A percentile compares a stretch with the other conserved stretches of the same genome.
Evolutionary conservation across 2,797 vertebrate genomes (phyloP).

Genomic region (Lacerta agilis): DNA sequence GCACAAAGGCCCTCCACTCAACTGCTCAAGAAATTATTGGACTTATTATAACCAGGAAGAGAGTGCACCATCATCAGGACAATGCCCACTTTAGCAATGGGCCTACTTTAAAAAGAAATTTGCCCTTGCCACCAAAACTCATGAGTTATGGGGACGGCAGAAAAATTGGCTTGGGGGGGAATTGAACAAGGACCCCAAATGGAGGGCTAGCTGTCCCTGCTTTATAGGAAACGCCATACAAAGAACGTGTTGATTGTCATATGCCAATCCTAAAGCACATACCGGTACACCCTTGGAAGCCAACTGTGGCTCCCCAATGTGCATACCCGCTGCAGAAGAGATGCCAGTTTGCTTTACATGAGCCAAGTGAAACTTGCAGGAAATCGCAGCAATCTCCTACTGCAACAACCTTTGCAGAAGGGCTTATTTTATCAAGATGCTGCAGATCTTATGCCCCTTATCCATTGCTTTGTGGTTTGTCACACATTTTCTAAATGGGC

Average conservation of each 20-base stretch:
- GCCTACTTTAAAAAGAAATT: no score
- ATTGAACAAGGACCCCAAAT: no score
- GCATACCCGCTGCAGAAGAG: not conserved
- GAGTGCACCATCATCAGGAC: no score
- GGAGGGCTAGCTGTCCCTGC: no score
- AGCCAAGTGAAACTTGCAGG: not conserved
- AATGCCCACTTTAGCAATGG: no score
- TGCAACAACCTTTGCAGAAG: not conserved
- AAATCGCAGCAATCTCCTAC: not conserved
- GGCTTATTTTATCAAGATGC: not conserved
- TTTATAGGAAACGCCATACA: not conserved
- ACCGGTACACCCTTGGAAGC: not conserved
- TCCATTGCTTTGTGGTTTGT: slow-evolving; percentile 14
- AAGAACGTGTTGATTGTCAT: not conserved
- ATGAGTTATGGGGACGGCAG: no score
- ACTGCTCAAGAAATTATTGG: no score
- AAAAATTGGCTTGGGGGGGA: no score
- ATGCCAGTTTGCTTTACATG: not conserved
- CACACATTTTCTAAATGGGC: slow-evolving; percentile 29
- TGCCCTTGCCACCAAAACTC: no score
- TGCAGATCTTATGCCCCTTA: not conserved
- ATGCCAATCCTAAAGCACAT: not conserved
- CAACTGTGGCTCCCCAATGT: not conserved
- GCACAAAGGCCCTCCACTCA: no score
- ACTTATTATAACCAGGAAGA: no score